Evolutionary conservation across 2,113 vertebrate species (phyloP), one percentile per base, ranked within the genome.

Genomic region (Lethenteron camtschaticum): DNA sequence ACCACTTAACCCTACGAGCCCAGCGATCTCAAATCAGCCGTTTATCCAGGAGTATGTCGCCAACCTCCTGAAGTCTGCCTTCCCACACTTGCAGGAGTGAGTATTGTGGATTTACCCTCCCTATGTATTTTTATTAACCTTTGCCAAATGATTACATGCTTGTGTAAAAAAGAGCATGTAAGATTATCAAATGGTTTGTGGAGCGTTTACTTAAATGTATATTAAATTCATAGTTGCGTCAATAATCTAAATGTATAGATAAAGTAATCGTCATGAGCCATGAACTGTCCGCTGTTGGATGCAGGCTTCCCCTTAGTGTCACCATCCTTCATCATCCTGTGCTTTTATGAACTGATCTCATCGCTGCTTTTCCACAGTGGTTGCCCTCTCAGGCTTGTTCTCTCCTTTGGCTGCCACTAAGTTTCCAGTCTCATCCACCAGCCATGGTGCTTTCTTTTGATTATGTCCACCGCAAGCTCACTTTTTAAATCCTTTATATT

Each of bases 11-110:
- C 85, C 92, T 9, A 79, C 83, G 68, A 85, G 78, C 73, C 83
- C 89, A 68, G 78, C 63, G n/a, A 66, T 86, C 74, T 96, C 79
- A 81, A 99, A 99, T 82, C 92, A 95, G 72, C 81, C 81, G 73
- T 96, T 96, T 78, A 89, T 96, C 81, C 92, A 99, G 80, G 92
- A 99, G 70, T 96, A 95, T 6, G 90, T 96, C 78, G 94, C 90
- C 76, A 99, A 95, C 83, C 86, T 99, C 73, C 84, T 99, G 73
- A 96, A 96, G 77, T 91, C 92, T 1, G 92, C 94, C 12, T 99
- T 99, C 82, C 90, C 94, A 75, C 92, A 96, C 76, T 81, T 96
- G 74, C 94, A 99, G 77, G 94, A 99, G 94, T 99, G 83, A 88
- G 83, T 82, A 1, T 69, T 41, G 41, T 41, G 41, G 41, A 41